These are phyloP conservation scores for Antrozous pallidus DNA, from an alignment of 2,797 vertebrate genomes.

Conservation along the genomic window DNA sequence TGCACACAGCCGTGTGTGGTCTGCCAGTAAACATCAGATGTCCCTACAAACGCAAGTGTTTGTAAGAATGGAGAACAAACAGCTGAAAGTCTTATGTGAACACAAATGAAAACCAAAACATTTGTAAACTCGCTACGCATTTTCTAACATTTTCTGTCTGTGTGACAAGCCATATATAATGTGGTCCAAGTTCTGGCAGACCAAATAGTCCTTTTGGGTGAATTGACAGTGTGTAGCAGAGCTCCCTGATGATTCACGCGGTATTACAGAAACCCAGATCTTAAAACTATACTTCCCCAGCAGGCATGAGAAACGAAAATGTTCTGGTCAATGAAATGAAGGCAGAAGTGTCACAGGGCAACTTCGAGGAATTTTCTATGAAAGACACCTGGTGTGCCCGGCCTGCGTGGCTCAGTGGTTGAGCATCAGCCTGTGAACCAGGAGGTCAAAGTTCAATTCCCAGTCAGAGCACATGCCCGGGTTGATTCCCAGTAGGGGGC, in stretches of 20 bases:
- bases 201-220: neutral
- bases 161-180: neutral
- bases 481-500: too few species aligned
- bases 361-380: neutral
- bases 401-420: too few species aligned
- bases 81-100: neutral
- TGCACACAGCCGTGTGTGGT: neutral
- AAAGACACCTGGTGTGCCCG: neutral
- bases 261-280: neutral
- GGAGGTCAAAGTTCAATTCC: too few species aligned
- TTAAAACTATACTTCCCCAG: neutral
- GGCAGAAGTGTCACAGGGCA: neutral
- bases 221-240: neutral
- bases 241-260: neutral
- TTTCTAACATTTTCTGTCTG: neutral
- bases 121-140: neutral
- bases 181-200: neutral
- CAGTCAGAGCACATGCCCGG: too few species aligned
- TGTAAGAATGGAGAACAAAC: neutral
- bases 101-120: neutral
- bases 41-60: neutral
- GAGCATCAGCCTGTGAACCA: too few species aligned
- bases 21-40: constrained; percentile 18
- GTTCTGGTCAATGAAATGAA: neutral
- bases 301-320: neutral